These are phyloP conservation scores for Sebastes diploproa DNA, from an alignment of 2,797 vertebrate species.

Conservation along the genomic window DNA sequence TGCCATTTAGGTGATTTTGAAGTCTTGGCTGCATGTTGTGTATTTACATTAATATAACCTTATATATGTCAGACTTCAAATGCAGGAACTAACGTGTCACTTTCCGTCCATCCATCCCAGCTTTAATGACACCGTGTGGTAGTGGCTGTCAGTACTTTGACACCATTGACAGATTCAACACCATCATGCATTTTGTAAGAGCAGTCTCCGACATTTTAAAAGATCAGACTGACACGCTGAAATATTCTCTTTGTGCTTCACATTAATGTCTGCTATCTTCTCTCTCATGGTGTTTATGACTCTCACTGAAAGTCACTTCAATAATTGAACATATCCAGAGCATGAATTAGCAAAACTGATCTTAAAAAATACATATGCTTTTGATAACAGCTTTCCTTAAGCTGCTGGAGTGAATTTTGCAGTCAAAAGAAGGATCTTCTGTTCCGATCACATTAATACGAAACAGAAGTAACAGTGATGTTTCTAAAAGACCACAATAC, in stretches of 20 bases:
- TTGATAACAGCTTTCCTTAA: slow-evolving; percentile 27
- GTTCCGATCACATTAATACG: slow-evolving; percentile 37
- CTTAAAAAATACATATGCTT: slow-evolving; percentile 67
- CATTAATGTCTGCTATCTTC: slow-evolving; percentile 42
- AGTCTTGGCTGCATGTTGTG: neutral
- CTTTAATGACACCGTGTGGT: neutral
- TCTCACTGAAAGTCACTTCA: slow-evolving; percentile 47
- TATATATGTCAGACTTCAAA: neutral
- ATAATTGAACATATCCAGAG: slow-evolving; percentile 61
- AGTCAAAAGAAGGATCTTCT: slow-evolving; percentile 12
- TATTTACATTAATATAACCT: neutral
- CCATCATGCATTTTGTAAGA: slow-evolving; percentile 52
- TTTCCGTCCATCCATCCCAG: neutral
- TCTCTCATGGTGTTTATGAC: slow-evolving; percentile 41
- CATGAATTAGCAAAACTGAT: slow-evolving; percentile 68
- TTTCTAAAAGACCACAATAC: slow-evolving; percentile 36
- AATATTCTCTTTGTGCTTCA: slow-evolving; percentile 68
- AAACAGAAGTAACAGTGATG: slow-evolving; percentile 38
- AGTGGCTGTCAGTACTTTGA: slow-evolving; percentile 20
- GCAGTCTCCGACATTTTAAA: slow-evolving; percentile 26
- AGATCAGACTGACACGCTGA: slow-evolving; percentile 33
- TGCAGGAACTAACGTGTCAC: neutral
- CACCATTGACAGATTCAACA: slow-evolving; percentile 38
- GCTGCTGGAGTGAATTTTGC: slow-evolving; percentile 1
- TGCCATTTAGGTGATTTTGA: neutral